Conservation (phyloP, 2,113 vertebrate species). For the Cygnus buccinator region DNA sequence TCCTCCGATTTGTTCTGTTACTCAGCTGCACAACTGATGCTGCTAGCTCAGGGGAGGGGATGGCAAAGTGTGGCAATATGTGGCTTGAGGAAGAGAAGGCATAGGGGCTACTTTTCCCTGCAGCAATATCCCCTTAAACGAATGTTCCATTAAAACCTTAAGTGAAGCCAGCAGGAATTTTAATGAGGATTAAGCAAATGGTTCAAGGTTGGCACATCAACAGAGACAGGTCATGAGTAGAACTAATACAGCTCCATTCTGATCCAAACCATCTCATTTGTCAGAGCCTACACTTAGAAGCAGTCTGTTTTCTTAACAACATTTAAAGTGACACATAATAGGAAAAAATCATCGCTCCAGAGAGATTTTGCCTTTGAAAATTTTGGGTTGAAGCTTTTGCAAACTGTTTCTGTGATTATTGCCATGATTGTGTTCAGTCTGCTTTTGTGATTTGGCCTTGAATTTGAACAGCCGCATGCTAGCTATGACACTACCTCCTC, state of each 20-base stretch:
- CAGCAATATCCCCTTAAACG: neutral
- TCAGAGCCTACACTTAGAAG: neutral
- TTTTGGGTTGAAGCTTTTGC: neutral
- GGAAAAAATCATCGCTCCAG: neutral
- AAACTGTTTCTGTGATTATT: neutral
- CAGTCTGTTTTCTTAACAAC: neutral
- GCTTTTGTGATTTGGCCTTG: neutral
- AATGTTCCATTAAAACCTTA: neutral
- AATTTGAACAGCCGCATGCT: neutral
- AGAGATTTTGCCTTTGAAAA: constrained; percentile 33
- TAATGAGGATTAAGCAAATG: constrained; percentile 2
- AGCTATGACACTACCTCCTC: neutral
- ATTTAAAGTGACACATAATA: neutral
- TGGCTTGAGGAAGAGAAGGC: neutral
- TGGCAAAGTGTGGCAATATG: neutral
- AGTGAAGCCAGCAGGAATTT: neutral
- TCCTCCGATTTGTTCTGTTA: neutral
- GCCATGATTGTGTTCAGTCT: neutral
- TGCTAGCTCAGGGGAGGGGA: neutral
- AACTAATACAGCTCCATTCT: neutral
- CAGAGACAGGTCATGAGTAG: neutral
- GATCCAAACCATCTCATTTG: neutral
- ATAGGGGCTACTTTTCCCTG: neutral
- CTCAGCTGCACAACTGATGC: neutral
- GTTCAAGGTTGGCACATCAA: neutral